These are phyloP conservation scores for Cephalopholis sonnerati DNA, from an alignment of 2,113 vertebrate genomes.

Conservation along the genomic window DNA sequence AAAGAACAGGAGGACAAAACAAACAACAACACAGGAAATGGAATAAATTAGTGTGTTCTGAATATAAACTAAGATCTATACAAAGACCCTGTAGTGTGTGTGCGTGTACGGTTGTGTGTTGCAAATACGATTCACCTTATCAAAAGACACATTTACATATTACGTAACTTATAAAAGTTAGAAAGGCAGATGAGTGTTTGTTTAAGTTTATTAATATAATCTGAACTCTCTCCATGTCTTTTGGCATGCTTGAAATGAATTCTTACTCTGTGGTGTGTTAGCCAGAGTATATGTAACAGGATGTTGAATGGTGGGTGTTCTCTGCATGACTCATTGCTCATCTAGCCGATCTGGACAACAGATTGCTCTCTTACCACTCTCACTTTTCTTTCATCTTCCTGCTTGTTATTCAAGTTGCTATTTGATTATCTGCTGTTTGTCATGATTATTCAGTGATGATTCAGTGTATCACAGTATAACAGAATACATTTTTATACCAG, in stretches of 20 bases:
- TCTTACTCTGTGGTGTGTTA: background rate
- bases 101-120: background rate
- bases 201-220: conserved; percentile 14
- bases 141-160: background rate
- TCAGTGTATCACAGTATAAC: background rate
- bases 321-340: conserved; percentile 43
- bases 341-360: conserved; percentile 21
- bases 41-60: background rate
- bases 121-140: background rate
- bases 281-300: conserved; percentile 27
- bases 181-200: background rate
- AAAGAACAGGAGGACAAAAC: background rate
- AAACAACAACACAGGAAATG: background rate
- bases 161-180: conserved; percentile 1
- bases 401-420: conserved; percentile 5
- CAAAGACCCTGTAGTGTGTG: background rate
- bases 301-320: conserved; percentile 38
- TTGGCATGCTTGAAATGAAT: conserved; percentile 4
- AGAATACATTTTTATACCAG: background rate
- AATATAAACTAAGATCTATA: background rate
- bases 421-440: conserved; percentile 22
- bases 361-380: conserved; percentile 2
- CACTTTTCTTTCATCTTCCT: conserved; percentile 11
- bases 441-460: conserved; percentile 10
- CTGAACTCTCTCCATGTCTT: background rate